Evolutionary conservation across 2,888 invertebrate genomes (phyloP), one percentile per base, ranked within the genome.

Genomic region (Glyphotaelius pellucidus): DNA sequence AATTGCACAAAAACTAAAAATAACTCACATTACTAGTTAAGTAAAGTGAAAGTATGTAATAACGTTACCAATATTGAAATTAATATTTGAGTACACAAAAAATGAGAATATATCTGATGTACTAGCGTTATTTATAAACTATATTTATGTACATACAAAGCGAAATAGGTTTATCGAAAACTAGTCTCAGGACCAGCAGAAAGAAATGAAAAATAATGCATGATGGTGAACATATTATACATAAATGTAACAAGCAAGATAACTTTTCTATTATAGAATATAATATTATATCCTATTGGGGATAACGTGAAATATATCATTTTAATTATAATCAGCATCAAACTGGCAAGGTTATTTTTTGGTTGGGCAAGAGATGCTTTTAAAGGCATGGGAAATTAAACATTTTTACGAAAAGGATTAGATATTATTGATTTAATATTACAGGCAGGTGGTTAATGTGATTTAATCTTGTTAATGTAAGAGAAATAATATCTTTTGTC

Each of bases 1-100:
- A 35, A 83, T 83, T 67, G 52, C 52, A 67, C 52, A 83, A 35
- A 32, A 83, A 83, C 83, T 83, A n/a, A 83, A 32, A 52, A 42
- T 67, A 87, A 87, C 31, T 67, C 67, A 67, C 32, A 83, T 83
- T 83, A 83, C 31, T 31, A 83, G 35, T 35, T 19, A 83, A 32
- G 83, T 83, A n/a, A 15, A 35, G 35, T 32, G 14, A 32, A 32
- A 83, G 19, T 42, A 42, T 42, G 42, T 12, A 83, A 35, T 14
- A 19, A 83, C 83, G 35, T 19, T 81, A 81, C 67, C 67, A 67
- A 67, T 67, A n/a, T 67, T 67, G 25, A 67, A 67, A 67, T 67
- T 25, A 67, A 67, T 67, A 67, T 67, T 67, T 67, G 67, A 67
- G 67, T 67, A 67, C 67, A 67, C 67, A 67, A 67, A 67, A 67